Evolutionary conservation across 2,888 invertebrate genomes (phyloP), one percentile per base, ranked within the genome.

Genomic region (Cylindroiulus punctatus): DNA sequence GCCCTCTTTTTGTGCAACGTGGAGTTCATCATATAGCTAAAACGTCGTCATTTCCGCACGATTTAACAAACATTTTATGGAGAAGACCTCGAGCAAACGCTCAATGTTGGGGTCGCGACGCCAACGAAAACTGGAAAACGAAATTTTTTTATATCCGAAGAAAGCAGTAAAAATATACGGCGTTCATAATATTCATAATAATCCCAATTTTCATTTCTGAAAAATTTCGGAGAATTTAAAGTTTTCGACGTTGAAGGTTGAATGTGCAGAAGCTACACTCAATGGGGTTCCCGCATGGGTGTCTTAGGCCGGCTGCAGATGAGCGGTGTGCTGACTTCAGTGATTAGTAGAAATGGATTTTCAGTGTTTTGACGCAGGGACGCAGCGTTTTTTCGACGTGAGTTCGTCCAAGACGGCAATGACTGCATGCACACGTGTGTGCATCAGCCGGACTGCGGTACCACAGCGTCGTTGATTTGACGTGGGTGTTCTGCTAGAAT

Each of bases 1-100:
- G 10, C 26, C 30, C 30, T 30, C 10, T 26, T 76, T 76, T 76
- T 76, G 76, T 30, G 26, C 76, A 76, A 26, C 30, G 30, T 30
- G 76, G 76, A 76, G 76, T 76, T 76, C 76, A 76, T 76, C 76
- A 76, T 76, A 76, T 76, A 76, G 76, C 76, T 76, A 76, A 30
- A 76, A 76, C 76, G 76, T 76, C 76, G 76, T 76, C 76, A 30
- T 76, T 76, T 76, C 76, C 76, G 14, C 76, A 14, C 76, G 76
- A 76, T 76, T 76, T 76, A 76, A 76, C 76, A 76, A 76, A 76
- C 76, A 76, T 76, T 76, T 76, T 76, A 76, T 76, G 76, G 76
- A 76, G 76, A 76, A 76, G 30, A 76, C 76, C 14, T 76, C 30
- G 76, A 76, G 76, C 10, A 30, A 76, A 76, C 76, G 76, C 76